Evolutionary conservation across 30 jellyfish, hydroid and myxozoan genomes (phyloP), one percentile per base, ranked within the genome.

Genomic region (Pseudorhiza aurosa): DNA sequence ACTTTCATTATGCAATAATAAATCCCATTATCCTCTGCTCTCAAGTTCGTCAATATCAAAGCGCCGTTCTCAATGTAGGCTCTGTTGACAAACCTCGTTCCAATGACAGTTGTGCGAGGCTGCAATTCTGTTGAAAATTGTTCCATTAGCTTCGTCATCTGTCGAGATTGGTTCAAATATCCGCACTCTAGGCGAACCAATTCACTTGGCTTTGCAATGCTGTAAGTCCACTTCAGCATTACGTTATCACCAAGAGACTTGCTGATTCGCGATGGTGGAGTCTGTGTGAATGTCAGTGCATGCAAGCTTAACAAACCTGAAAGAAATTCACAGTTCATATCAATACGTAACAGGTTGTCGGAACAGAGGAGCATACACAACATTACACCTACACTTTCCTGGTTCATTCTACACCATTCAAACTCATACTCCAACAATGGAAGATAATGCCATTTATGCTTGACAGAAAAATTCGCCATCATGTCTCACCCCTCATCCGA

Each of bases 151-250:
- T 37, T 75, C 1, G 88, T 75, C 88, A 75, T 75, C 36, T 75
- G 77, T 19, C 88, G 33, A 0, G 88, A 57, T 40, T 33, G 14
- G 42, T 75, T 75, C 79, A 75, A 33, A 56, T 75, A 75, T 27
- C 88, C 88, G 65, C 88, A 75, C 35, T 75, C 78, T 5, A 75
- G 73, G 11, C 88, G 76, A 26, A 75, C 88, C 29, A 75, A 45
- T 46, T 75, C 88, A 36, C 88, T 75, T 40, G 88, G 88, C 18
- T 56, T 56, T 33, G 58, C 10, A 28, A 75, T 75, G 26, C 68
- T 24, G 64, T 53, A 57, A 47, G 33, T 75, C 88, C 88, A 75
- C 1, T 22, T 19, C 29, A 75, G 68, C 19, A 18, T 49, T 8
- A 75, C 79, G 9, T 44, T 75, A 10, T 59, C 69, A 8, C 88